Evolutionary conservation across 2,888 invertebrate species (phyloP), one percentile per base, ranked within the genome.

Genomic region (Labia minor): DNA sequence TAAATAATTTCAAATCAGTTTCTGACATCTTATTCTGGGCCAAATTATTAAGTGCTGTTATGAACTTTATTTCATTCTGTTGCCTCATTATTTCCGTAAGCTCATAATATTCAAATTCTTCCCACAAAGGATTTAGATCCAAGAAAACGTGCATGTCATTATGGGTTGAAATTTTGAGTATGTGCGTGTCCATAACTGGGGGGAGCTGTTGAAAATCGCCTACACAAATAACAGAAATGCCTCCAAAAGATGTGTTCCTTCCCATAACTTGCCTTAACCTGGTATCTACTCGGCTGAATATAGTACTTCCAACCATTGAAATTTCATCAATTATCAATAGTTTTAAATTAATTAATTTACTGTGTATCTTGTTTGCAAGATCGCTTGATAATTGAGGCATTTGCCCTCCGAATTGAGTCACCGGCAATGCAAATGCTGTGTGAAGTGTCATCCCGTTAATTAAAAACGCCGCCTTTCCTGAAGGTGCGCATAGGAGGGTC

Each of bases 41-140:
- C 61, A 73, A 66, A 65, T 74, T 70, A 61, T 73, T 74, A 6
- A 74, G 66, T 8, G 72, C 72, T 62, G 65, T 62, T 10, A 72
- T 71, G 65, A 74, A 75, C 10, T 19, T 19, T 65, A 61, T 61
- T 61, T 73, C 73, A 71, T 71, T 72, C n/a, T n/a, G n/a, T 70
- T 75, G 74, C 66, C 74, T 67, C 73, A 75, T 74, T n/a, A 74
- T 71, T 70, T 73, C 70, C 6, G 71, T 74, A 21, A 75, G 70
- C 68, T 74, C 72, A 69, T 69, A 74, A 68, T 70, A 70, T 66
- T 70, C 11, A 61, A 74, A 73, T 37, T 67, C 37, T 26, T 72
- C 66, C 73, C 72, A 74, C 19, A 11, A 67, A 67, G 37, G 67
- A 63, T 21, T 63, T 62, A 8, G 6, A 11, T 33, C 33, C 11